Evolutionary conservation across 2,113 vertebrate genomes (phyloP).

Genomic region (Petrocephalus zakoni): DNA sequence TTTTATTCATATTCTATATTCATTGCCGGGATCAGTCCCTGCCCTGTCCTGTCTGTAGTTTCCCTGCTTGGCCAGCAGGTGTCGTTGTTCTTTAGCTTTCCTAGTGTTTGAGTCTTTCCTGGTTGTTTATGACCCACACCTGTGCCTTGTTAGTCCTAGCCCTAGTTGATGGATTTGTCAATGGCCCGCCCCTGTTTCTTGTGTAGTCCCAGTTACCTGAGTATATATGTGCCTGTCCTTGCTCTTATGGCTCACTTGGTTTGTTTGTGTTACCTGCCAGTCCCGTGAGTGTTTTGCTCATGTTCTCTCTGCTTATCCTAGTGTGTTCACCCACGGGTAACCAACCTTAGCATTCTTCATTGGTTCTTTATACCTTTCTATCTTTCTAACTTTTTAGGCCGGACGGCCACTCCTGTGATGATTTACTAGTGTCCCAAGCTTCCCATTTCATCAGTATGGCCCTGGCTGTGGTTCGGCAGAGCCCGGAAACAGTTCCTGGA

Average conservation of each 20-base stretch:
- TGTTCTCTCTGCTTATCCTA: neutral
- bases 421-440: neutral
- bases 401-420: neutral
- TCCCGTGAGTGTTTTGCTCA: neutral
- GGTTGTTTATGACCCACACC: neutral
- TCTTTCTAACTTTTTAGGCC: neutral
- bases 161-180: neutral
- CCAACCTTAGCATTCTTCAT: neutral
- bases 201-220: neutral
- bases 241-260: neutral
- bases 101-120: neutral
- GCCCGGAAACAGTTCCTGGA: neutral
- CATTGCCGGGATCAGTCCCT: neutral
- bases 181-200: neutral
- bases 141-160: neutral
- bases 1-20: too few relatives aligned
- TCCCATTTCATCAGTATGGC: neutral
- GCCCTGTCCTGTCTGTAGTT: neutral
- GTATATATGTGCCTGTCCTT: neutral
- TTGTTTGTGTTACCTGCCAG: neutral
- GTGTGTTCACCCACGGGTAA: neutral
- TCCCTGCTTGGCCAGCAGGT: neutral
- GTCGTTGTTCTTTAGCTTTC: neutral
- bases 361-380: neutral
- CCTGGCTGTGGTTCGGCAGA: neutral